phyloP scores from a whole-genome alignment of 2,888 invertebrate genomes.

The Vanessa cardui region DNA sequence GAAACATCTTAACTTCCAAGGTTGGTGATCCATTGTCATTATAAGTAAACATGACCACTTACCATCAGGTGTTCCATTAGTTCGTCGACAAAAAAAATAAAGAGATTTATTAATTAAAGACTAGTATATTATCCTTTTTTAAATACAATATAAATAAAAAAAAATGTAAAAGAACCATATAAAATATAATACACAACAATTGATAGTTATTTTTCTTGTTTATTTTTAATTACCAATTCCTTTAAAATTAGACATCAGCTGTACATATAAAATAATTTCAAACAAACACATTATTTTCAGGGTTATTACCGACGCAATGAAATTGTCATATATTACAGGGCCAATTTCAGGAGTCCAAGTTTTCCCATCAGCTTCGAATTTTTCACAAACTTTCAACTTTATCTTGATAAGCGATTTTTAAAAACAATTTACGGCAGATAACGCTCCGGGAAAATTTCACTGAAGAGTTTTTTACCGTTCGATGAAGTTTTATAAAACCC shows the following conservation, averaged over 20 bases:
- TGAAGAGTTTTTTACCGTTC: constrained; percentile 6
- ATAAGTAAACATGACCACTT: too few relatives aligned
- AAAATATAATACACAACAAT: too few relatives aligned
- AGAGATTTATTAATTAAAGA: too few relatives aligned
- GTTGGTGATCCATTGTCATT: too few relatives aligned
- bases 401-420: constrained; percentile 69
- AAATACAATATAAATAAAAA: too few relatives aligned
- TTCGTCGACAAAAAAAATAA: too few relatives aligned
- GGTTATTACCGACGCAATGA: constrained; percentile 1
- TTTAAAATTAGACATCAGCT: not conserved
- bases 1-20: too few relatives aligned
- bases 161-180: too few relatives aligned
- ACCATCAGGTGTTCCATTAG: too few relatives aligned
- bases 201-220: too few relatives aligned
- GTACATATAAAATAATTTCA: not conserved
- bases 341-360: constrained; percentile 49
- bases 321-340: constrained; percentile 20
- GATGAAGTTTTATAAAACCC: constrained; percentile 4
- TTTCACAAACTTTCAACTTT: constrained; percentile 50
- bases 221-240: too few relatives aligned
- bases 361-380: constrained; percentile 52
- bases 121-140: too few relatives aligned
- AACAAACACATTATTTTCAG: not conserved
- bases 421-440: constrained; percentile 59
- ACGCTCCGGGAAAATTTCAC: not conserved